Evolutionary conservation across 1,140 invertebrate genomes (phyloP), one percentile per base, ranked within the genome.

Genomic region (Lucilia cuprina): DNA sequence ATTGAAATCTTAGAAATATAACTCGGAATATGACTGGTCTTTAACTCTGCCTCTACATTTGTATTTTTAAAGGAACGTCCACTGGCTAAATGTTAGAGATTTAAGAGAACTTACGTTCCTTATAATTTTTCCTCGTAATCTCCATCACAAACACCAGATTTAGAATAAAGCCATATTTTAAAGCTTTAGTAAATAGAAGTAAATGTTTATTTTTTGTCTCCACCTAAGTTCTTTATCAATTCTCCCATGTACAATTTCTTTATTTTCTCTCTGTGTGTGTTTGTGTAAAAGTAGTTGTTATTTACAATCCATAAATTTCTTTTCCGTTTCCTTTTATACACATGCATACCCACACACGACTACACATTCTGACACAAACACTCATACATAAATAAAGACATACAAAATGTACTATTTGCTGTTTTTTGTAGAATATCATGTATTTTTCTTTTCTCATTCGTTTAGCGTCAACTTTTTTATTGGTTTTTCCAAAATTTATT

Each of bases 261-360:
- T 55, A 12, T 17, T 55, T n/a, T 70, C n/a, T 70, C 8, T 70
- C n/a, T 21, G 8, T 70, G 19, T 9, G 3, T n/a, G n/a, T n/a
- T n/a, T n/a, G n/a, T n/a, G n/a, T n/a, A n/a, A 21, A 21, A 70
- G 19, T 21, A 70, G 65, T 21, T 70, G 65, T 70, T 21, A 21
- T 70, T 70, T 70, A 70, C 65, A 70, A 70, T 70, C 60, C 65
- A 70, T 70, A 70, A 70, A 70, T 70, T 70, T 70, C 65, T 21
- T 70, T 70, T 70, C 65, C 65, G 65, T 70, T 70, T 70, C 65
- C 65, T 70, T 70, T 70, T 70, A 10, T 21, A 21, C n/a, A n/a
- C n/a, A n/a, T n/a, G n/a, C n/a, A n/a, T n/a, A n/a, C n/a, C n/a
- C 19, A 21, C 65, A 70, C n/a, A 70, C 65, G 9, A 9, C n/a